Conservation (phyloP, 2,797 vertebrate genomes). For the Anguilla marmorata region DNA sequence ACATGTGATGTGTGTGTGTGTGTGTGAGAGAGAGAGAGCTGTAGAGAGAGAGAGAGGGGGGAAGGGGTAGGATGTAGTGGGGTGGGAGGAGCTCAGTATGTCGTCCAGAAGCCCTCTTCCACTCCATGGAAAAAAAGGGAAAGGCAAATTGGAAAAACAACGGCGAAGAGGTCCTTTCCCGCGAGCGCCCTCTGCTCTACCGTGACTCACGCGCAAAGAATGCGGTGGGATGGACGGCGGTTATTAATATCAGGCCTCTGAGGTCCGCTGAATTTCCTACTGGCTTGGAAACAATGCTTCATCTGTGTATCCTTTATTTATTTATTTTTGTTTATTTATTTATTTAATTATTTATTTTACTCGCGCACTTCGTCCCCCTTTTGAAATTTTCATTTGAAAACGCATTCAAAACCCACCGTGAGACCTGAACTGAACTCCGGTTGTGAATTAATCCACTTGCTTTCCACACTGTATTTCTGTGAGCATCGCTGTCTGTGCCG, state of each 20-base stretch:
- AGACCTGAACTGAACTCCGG: background rate
- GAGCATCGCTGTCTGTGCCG: background rate
- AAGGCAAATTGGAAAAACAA: constrained; percentile 71
- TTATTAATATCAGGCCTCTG: constrained; percentile 81
- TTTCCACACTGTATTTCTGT: background rate
- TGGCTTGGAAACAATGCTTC: constrained; percentile 55
- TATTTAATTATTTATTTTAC: background rate
- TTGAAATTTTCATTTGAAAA: constrained; percentile 53
- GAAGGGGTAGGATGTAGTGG: constrained; percentile 29
- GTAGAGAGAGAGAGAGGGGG: constrained; percentile 2
- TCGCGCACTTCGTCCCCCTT: constrained; percentile 44
- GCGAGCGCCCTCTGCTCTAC: constrained; percentile 58
- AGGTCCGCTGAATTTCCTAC: constrained; percentile 69
- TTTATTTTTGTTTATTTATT: constrained; percentile 24
- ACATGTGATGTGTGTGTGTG: background rate
- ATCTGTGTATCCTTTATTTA: constrained; percentile 61
- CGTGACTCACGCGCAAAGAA: constrained; percentile 77
- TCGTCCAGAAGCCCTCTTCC: constrained; percentile 46
- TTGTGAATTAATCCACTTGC: background rate
- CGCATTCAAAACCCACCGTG: constrained; percentile 38
- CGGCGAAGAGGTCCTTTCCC: constrained; percentile 57
- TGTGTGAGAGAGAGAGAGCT: constrained; percentile 32
- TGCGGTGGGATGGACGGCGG: constrained; percentile 70
- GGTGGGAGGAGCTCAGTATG: constrained; percentile 45
- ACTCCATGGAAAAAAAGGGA: constrained; percentile 72